Evolutionary conservation across 2,797 vertebrate genomes (phyloP).

Genomic region (Pangasius mekongensis): DNA sequence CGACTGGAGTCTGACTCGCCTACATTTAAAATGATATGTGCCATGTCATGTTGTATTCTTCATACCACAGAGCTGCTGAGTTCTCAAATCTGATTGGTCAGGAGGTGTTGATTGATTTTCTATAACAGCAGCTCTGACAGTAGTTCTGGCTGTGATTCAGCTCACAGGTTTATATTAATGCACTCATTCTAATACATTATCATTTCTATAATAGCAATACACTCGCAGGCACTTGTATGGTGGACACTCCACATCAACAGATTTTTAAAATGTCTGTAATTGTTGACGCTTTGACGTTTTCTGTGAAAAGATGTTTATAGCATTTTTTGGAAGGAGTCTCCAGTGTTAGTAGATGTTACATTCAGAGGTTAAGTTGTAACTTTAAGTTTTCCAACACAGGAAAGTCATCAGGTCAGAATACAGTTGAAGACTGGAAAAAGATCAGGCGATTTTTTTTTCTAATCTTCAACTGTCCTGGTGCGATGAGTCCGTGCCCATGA

Average conservation of each 20-base stretch:
- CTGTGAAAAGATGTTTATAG: neutral
- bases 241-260: neutral
- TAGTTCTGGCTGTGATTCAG: neutral
- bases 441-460: no score
- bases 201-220: neutral
- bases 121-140: neutral
- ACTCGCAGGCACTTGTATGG: neutral
- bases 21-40: neutral
- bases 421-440: no score
- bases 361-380: no score
- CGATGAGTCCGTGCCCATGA: no score
- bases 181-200: neutral
- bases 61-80: neutral
- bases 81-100: neutral
- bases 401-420: neutral
- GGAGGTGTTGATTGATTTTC: neutral
- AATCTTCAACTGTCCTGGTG: no score
- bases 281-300: neutral
- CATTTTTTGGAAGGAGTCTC: neutral
- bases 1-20: neutral
- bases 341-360: neutral
- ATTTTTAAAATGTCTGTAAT: neutral
- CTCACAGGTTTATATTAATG: neutral
- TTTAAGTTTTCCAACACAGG: neutral
- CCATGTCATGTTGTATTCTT: neutral